Conservation (phyloP, 2,888 invertebrate species). For the Athalia rosae region DNA sequence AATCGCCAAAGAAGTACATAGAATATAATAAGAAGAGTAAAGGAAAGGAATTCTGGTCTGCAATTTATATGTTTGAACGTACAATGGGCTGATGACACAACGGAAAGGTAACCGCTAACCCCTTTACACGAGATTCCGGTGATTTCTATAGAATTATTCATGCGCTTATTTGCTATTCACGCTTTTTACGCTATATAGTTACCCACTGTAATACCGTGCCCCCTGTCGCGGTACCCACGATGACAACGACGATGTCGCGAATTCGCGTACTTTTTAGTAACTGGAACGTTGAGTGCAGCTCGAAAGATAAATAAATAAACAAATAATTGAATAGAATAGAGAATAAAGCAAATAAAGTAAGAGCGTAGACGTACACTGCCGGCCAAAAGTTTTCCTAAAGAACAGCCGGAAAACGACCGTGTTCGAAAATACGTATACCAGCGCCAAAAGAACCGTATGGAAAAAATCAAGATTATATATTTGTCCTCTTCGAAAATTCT, state of each 20-base stretch:
- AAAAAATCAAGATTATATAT: too few species aligned
- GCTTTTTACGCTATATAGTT: not conserved
- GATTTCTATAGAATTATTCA: conserved; percentile 42
- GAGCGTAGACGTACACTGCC: too few species aligned
- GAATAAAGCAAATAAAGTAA: not conserved
- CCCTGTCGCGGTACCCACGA: not conserved
- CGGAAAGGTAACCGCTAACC: conserved; percentile 34
- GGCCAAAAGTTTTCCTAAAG: too few species aligned
- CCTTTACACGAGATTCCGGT: conserved; percentile 20
- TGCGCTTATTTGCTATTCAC: conserved; percentile 43
- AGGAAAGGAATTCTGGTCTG: not conserved
- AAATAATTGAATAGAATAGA: not conserved
- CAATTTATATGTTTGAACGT: conserved; percentile 9
- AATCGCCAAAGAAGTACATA: not conserved
- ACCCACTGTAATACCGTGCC: not conserved
- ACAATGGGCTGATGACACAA: conserved; percentile 1
- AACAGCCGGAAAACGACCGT: too few species aligned
- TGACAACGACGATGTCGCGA: conserved; percentile 4
- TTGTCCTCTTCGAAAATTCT: too few species aligned
- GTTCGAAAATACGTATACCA: too few species aligned
- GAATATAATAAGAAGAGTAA: not conserved
- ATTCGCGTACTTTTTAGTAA: too few species aligned
- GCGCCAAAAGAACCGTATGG: too few species aligned
- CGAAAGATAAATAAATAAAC: not conserved
- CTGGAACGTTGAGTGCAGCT: too few species aligned